Evolutionary conservation across 2,797 vertebrate genomes (phyloP), one percentile per base, ranked within the genome.

Genomic region (Rhyacichthys aspro): DNA sequence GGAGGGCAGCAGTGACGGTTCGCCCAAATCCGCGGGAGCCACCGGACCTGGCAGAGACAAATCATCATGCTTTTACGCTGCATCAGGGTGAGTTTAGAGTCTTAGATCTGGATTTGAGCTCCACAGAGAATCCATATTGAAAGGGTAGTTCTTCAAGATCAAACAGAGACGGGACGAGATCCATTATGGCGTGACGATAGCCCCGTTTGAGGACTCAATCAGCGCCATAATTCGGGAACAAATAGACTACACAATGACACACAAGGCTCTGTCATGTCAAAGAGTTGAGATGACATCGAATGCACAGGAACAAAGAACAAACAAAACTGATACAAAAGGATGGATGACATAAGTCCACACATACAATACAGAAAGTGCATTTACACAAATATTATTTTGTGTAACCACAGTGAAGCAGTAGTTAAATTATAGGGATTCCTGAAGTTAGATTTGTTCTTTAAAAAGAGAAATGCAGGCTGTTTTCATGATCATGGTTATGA

Each of bases 31-130:
- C 79, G 76, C 79, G 47, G 83, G 68, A 67, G 86, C 59, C 53
- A 54, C 61, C 53, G 55, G 72, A 90, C 87, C 89, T 91, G 75
- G 71, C 78, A 63, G 82, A 85, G 69, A 89, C 71, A 90, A 50
- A 85, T 76, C 80, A 86, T 82, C 78, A 87, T 66, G 79, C 53
- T 80, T 68, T 78, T 83, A 50, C 62, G 28, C 10, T 14, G 45
- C 23, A 2, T 28, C 23, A 14, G 44, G 44, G 28, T 18, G 17
- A 18, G 43, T 19, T 11, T 32, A 15, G 9, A 33, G 23, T 28
- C 23, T 28, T 11, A 38, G 37, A 38, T 47, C 8, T 33, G 23
- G 12, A 11, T 49, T 37, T 50, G 48, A 37, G 34, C 33, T 52
- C 74, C 71, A 58, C 14, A 55, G 52, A 54, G 52, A 42, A 42